Conservation (phyloP, 2,888 invertebrate species). For the Cataglyphis altisquamis region DNA sequence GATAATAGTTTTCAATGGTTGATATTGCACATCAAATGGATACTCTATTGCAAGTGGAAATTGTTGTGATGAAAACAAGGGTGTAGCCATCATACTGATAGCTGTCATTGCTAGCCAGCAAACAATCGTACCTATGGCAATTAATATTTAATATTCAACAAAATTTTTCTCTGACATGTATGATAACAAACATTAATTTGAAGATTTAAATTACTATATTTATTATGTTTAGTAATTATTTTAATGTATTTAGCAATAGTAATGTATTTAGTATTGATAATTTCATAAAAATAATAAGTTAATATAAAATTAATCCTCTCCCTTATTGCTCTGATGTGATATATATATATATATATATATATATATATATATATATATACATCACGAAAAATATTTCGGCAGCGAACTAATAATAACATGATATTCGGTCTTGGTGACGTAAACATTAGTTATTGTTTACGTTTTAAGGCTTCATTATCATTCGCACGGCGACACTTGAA, state of each 20-base stretch:
- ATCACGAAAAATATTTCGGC: too few relatives aligned
- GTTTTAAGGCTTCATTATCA: too few relatives aligned
- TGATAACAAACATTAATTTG: neutral
- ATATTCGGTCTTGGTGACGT: too few relatives aligned
- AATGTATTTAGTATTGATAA: neutral
- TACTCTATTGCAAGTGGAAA: slow-evolving; percentile 78
- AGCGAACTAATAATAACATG: too few relatives aligned
- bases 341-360: too few relatives aligned
- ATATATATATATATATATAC: too few relatives aligned
- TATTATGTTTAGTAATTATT: neutral
- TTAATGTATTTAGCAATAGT: neutral
- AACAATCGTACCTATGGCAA: slow-evolving; percentile 17
- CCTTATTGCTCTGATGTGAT: neutral
- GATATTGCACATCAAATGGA: slow-evolving; percentile 75
- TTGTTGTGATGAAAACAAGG: slow-evolving; percentile 45
- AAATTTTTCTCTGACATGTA: neutral
- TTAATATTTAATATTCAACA: neutral
- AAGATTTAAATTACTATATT: neutral
- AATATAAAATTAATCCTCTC: too few relatives aligned
- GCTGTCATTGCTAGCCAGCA: slow-evolving; percentile 12
- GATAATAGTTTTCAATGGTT: slow-evolving; percentile 58
- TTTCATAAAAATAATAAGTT: too few relatives aligned
- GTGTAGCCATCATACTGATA: neutral
- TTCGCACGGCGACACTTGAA: too few relatives aligned
- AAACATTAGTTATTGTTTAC: too few relatives aligned